Evolutionary conservation across 1,140 invertebrate species (phyloP).

Genomic region (Temnothorax curvispinosus): DNA sequence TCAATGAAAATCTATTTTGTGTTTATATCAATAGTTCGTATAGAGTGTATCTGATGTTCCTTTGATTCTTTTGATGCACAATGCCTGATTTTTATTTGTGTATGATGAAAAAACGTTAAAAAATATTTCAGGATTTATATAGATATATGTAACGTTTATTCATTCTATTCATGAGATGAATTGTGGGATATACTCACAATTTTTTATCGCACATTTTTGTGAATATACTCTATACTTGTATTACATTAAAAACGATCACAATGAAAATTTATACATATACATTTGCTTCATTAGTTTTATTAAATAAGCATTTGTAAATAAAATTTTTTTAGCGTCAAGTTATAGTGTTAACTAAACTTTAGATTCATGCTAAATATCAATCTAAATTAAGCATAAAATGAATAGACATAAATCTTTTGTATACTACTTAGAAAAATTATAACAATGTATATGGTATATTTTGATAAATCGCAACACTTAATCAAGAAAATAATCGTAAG

Average conservation of each 20-base stretch:
- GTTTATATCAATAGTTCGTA: conserved; percentile 23
- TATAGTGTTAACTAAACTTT: not conserved
- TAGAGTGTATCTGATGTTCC: conserved; percentile 23
- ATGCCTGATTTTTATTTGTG: conserved; percentile 29
- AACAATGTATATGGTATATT: not conserved
- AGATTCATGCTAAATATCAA: not conserved
- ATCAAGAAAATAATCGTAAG: not conserved
- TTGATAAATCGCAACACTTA: not conserved
- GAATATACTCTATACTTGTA: not conserved
- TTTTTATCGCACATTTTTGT: conserved; percentile 19
- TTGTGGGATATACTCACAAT: not conserved
- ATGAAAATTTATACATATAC: not conserved
- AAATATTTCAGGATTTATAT: conserved; percentile 25
- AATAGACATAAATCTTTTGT: not conserved
- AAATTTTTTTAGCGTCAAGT: not conserved
- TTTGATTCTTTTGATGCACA: conserved; percentile 14
- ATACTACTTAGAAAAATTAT: not conserved
- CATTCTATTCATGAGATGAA: not conserved
- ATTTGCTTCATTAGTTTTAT: not conserved
- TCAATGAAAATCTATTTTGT: conserved; percentile 41
- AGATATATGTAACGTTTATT: not conserved
- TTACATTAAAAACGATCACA: not conserved
- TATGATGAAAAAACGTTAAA: conserved; percentile 37
- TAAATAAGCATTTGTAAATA: not conserved
- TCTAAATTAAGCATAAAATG: not conserved